Evolutionary conservation across 2,113 vertebrate species (phyloP).

Genomic region (Istiophorus platypterus): DNA sequence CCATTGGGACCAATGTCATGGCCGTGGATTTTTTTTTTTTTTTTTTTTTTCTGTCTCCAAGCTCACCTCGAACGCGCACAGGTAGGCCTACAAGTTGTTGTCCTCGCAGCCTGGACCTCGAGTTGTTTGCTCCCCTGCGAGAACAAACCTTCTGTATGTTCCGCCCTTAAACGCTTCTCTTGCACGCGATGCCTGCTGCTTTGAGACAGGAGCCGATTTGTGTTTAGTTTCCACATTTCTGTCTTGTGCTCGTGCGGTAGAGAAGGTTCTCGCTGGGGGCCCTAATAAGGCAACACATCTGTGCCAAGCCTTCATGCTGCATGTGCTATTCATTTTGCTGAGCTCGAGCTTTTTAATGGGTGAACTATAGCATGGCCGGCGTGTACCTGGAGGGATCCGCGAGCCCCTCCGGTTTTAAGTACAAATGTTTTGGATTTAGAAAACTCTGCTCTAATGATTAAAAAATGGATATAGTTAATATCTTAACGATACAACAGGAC

Average conservation of each 20-base stretch:
- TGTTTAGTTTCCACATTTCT: conserved; percentile 42
- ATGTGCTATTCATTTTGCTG: conserved; percentile 79
- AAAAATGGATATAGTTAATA: background rate
- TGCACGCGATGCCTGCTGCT: conserved; percentile 1
- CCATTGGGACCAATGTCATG: conserved; percentile 98
- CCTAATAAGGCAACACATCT: conserved; percentile 78
- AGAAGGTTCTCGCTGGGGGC: conserved; percentile 65
- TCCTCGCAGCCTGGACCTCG: background rate
- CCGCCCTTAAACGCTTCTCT: background rate
- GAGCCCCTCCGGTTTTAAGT: conserved; percentile 30
- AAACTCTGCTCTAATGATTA: conserved; percentile 37
- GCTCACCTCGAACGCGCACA: conserved; percentile 56
- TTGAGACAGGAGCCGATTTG: conserved; percentile 16
- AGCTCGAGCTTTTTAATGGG: conserved; percentile 73
- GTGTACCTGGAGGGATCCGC: conserved; percentile 67
- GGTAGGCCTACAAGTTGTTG: conserved; percentile 61
- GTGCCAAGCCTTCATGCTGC: conserved; percentile 74
- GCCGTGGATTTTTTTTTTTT: conserved; percentile 84
- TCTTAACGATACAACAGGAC: conserved; percentile 24
- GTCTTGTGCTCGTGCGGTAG: conserved; percentile 47
- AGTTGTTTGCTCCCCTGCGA: background rate
- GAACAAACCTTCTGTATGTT: too few species aligned
- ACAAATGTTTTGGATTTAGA: conserved; percentile 65
- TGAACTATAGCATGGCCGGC: conserved; percentile 55
- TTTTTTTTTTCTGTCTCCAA: conserved; percentile 47